Evolutionary conservation across 2,888 invertebrate genomes (phyloP).

Genomic region (Hylaea fasciaria): DNA sequence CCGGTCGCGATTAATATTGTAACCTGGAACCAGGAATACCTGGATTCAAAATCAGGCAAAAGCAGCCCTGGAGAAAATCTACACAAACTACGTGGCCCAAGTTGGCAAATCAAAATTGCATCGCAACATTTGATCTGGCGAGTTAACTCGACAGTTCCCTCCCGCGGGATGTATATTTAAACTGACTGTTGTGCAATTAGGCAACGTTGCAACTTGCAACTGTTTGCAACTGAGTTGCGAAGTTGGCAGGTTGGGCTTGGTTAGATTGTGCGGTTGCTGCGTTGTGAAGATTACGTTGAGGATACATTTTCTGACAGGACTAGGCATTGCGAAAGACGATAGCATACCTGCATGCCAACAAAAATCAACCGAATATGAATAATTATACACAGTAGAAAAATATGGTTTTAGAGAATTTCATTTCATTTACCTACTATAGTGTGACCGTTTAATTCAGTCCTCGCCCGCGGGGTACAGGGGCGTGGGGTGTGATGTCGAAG

Average conservation of each 20-base stretch:
- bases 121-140: constrained; percentile 1
- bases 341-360: too few species aligned
- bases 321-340: too few species aligned
- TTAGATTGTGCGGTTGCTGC: background rate
- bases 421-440: too few species aligned
- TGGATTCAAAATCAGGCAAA: background rate
- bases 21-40: constrained; percentile 6
- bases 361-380: too few species aligned
- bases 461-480: too few species aligned
- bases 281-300: too few species aligned
- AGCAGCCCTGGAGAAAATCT: too few species aligned
- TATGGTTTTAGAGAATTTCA: too few species aligned
- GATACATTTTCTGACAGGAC: too few species aligned
- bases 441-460: too few species aligned
- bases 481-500: too few species aligned
- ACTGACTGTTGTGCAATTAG: constrained; percentile 17
- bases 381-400: too few species aligned
- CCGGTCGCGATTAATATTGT: constrained; percentile 25
- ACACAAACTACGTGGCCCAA: background rate
- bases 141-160: constrained; percentile 11
- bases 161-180: constrained; percentile 19
- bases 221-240: background rate
- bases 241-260: constrained; percentile 2
- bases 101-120: constrained; percentile 16
- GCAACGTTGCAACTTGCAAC: constrained; percentile 10